Base-by-base conservation (phyloP, 2,113 vertebrate species). In the Acinonyx jubatus region DNA sequence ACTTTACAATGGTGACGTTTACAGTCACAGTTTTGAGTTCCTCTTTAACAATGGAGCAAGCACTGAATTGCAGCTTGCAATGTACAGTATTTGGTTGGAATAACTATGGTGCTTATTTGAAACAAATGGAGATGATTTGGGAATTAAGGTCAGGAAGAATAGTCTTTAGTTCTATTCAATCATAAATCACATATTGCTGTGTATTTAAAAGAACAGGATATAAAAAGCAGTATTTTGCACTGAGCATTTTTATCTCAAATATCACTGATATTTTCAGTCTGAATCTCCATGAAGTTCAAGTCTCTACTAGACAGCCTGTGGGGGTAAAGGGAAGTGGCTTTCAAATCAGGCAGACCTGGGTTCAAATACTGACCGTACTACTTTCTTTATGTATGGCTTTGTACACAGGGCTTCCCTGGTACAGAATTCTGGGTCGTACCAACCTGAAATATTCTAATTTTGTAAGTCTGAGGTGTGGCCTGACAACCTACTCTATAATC, bases 151-250 rank as follows among this genome's bases (percentile, higher is more conserved):
- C 57, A 92, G 85, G 94, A 92, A 92, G 96, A 96, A 88, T 0
- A 90, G 38, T 84, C 83, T 94, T 96, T 41, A 38, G 38, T 65
- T 55, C 23, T 95, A n/a, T 96, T 89, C 84, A 96, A 61, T 82
- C 71, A 65, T 15, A 91, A 80, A 31, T 61, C 29, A 87, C 21
- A 25, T 55, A 41, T 71, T 16, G 25, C 13, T 80, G 4, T 41
- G 45, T 87, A 91, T 83, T 68, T 85, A 52, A 82, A 92, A 94
- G 16, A 94, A 78, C 3, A 69, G 15, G n/a, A 74, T 86, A 68
- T n/a, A 69, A 89, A 90, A 95, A 25, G 63, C 4, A 41, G 8
- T 48, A 52, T 57, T 90, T 94, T 95, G 29, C 27, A 76, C 21
- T 65, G 15, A 81, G 14, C n/a, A 23, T 38, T 69, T 93, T 94